Evolutionary conservation across 2,888 invertebrate genomes (phyloP).

Genomic region (Rapana venosa): DNA sequence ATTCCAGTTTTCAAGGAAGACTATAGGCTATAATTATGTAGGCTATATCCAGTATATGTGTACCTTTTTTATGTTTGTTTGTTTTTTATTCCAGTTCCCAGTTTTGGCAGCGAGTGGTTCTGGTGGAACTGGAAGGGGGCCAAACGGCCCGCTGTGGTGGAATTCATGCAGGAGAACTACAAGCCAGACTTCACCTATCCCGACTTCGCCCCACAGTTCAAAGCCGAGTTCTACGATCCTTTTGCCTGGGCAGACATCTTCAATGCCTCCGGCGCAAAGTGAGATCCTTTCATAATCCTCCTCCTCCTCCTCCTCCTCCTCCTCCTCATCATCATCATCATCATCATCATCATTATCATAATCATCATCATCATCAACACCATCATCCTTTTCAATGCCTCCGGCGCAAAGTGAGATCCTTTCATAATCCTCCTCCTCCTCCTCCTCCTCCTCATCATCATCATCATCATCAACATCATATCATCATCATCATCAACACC

Average conservation of each 20-base stretch:
- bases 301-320: too few relatives aligned
- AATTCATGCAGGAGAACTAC: constrained; percentile 26
- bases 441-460: too few relatives aligned
- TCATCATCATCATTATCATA: too few relatives aligned
- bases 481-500: too few relatives aligned
- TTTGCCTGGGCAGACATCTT: constrained; percentile 91
- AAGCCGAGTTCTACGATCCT: constrained; percentile 91
- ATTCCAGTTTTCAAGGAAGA: too few relatives aligned
- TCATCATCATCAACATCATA: too few relatives aligned
- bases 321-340: too few relatives aligned
- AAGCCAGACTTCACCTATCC: constrained; percentile 90
- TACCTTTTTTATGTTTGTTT: too few relatives aligned
- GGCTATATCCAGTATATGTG: too few relatives aligned
- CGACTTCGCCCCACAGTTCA: constrained; percentile 92
- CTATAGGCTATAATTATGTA: too few relatives aligned
- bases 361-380: too few relatives aligned
- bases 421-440: too few relatives aligned
- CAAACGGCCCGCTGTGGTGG: constrained; percentile 37
- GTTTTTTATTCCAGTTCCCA: constrained; percentile 85
- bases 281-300: not conserved
- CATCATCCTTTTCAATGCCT: constrained; percentile 61
- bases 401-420: constrained; percentile 86
- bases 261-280: constrained; percentile 89
- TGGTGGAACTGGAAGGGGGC: constrained; percentile 57
- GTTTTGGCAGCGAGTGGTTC: constrained; percentile 83